Evolutionary conservation across 1,140 invertebrate genomes (phyloP).

Genomic region (Zaprionus inermis): DNA sequence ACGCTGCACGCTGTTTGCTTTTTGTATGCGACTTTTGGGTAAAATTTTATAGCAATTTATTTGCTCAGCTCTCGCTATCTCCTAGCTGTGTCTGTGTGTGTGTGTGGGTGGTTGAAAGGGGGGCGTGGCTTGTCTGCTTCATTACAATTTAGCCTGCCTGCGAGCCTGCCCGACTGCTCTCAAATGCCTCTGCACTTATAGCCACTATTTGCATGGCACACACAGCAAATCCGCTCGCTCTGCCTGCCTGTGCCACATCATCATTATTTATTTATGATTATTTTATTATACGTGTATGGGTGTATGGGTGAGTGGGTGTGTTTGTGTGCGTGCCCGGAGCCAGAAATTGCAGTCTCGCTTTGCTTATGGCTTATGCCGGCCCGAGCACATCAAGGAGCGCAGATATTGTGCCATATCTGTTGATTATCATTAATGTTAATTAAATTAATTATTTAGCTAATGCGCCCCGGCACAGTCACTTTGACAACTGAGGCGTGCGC

Average conservation of each 20-base stretch:
- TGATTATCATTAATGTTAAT: constrained; percentile 68
- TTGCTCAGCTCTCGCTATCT: constrained; percentile 61
- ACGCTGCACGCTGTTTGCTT: constrained; percentile 44
- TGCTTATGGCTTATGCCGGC: constrained; percentile 30
- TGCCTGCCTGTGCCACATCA: constrained; percentile 41
- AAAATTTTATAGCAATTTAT: constrained; percentile 81
- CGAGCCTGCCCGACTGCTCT: constrained; percentile 12
- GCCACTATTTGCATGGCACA: constrained; percentile 40
- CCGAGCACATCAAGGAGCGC: too few relatives aligned
- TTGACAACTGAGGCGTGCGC: constrained; percentile 9
- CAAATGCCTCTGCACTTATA: constrained; percentile 43
- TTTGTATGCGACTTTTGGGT: constrained; percentile 80
- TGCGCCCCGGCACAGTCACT: constrained; percentile 24
- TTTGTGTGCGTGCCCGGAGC: constrained; percentile 38
- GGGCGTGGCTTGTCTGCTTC: constrained; percentile 25
- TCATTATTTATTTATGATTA: constrained; percentile 83
- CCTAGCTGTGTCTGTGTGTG: constrained; percentile 30
- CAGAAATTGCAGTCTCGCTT: constrained; percentile 28
- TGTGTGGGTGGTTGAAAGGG: not conserved
- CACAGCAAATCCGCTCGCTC: not conserved
- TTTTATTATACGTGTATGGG: constrained; percentile 67
- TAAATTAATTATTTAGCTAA: constrained; percentile 70
- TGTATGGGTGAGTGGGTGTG: constrained; percentile 24
- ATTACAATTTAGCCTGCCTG: constrained; percentile 49
- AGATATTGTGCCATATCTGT: constrained; percentile 24